These are phyloP conservation scores for Microplitis deprimator DNA, from an alignment of 2,888 invertebrate genomes.

Conservation along the genomic window DNA sequence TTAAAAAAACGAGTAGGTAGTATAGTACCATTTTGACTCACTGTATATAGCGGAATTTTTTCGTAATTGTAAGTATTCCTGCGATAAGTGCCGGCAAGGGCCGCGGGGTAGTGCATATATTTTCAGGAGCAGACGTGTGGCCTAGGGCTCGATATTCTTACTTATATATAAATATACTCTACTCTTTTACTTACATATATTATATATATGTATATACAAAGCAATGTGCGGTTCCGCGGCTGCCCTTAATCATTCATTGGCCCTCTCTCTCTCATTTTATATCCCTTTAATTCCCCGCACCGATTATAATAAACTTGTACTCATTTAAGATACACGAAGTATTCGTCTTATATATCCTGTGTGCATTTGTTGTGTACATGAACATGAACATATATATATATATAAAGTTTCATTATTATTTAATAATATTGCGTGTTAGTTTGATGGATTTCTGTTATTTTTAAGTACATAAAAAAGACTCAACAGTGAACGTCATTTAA, in stretches of 20 bases:
- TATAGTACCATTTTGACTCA: conserved; percentile 2
- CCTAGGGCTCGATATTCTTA: conserved; percentile 32
- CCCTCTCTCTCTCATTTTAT: conserved; percentile 12
- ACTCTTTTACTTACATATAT: conserved; percentile 22
- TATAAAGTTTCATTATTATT: not conserved
- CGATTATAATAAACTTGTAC: not conserved
- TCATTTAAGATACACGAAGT: conserved; percentile 6
- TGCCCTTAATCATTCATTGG: conserved; percentile 19
- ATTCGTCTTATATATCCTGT: not conserved
- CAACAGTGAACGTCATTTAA: not conserved
- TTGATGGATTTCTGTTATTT: not conserved
- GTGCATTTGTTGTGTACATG: not conserved
- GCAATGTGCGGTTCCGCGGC: conserved; percentile 4
- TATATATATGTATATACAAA: conserved; percentile 36
- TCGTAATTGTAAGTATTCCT: conserved; percentile 60
- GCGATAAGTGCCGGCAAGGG: conserved; percentile 51
- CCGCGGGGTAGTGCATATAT: conserved; percentile 32
- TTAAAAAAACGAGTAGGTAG: conserved; percentile 2
- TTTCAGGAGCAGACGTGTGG: conserved; percentile 43
- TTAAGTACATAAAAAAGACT: not conserved
- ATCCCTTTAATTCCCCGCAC: not conserved
- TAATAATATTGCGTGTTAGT: not conserved
- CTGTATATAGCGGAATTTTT: conserved; percentile 49
- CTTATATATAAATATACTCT: not conserved
- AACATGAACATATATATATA: not conserved